Conservation (phyloP, 2,888 invertebrate species). For the Oxytorus armatus region DNA sequence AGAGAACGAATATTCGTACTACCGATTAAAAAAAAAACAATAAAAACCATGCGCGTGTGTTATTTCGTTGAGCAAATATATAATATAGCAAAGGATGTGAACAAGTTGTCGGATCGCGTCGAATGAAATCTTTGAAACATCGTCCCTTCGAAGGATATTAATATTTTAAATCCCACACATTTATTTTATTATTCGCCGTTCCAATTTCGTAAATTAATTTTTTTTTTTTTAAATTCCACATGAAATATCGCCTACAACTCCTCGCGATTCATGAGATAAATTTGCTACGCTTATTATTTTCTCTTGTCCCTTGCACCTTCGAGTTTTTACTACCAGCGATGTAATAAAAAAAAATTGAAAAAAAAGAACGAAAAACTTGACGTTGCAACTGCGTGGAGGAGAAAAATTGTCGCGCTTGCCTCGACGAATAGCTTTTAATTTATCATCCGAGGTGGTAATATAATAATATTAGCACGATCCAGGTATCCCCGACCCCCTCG, state of each 20-base stretch:
- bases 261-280: slow-evolving; percentile 25
- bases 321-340: slow-evolving; percentile 24
- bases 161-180: slow-evolving; percentile 2
- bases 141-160: neutral
- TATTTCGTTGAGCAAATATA: neutral
- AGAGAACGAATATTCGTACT: slow-evolving; percentile 10
- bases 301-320: too few relatives aligned
- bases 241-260: neutral
- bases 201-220: neutral
- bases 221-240: neutral
- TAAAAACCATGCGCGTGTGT: slow-evolving; percentile 37
- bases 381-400: neutral
- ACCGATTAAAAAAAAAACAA: neutral
- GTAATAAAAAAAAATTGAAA: too few relatives aligned
- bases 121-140: neutral
- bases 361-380: too few relatives aligned
- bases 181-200: neutral
- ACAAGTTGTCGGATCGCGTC: neutral
- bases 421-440: slow-evolving; percentile 40
- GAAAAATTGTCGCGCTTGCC: slow-evolving; percentile 15
- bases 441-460: slow-evolving; percentile 16
- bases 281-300: slow-evolving; percentile 7
- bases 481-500: too few relatives aligned
- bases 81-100: slow-evolving; percentile 22
- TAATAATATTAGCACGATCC: slow-evolving; percentile 18